Evolutionary conservation across 2,888 invertebrate genomes (phyloP).

Genomic region (Agrotis puta): DNA sequence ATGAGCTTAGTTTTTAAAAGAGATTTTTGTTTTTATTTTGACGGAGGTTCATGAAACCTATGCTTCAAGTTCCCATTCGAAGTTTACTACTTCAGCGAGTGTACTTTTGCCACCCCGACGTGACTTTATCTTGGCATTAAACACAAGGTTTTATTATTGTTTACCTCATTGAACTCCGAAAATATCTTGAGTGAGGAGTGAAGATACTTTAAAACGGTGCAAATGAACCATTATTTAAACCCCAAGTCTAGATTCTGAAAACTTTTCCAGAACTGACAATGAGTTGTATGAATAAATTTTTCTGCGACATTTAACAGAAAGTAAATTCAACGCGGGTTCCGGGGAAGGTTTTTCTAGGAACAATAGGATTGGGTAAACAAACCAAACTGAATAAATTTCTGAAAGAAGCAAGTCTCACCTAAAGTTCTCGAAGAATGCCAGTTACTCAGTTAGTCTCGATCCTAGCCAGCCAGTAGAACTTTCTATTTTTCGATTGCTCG

Average conservation of each 20-base stretch:
- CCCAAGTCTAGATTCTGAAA: slow-evolving; percentile 44
- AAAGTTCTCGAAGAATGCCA: slow-evolving; percentile 87
- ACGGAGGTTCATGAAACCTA: slow-evolving; percentile 9
- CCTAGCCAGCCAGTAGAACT: slow-evolving; percentile 79
- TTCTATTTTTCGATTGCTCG: slow-evolving; percentile 89
- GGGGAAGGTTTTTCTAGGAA: slow-evolving; percentile 59
- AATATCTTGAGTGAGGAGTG: not conserved
- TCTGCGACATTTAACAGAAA: slow-evolving; percentile 59
- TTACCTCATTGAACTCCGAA: slow-evolving; percentile 27
- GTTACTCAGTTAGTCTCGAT: slow-evolving; percentile 87
- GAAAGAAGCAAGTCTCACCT: slow-evolving; percentile 79
- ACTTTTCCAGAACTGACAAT: slow-evolving; percentile 49
- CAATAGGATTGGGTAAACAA: slow-evolving; percentile 75
- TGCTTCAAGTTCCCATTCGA: slow-evolving; percentile 29
- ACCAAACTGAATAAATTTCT: slow-evolving; percentile 83
- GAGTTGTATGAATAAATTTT: slow-evolving; percentile 63
- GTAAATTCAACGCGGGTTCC: slow-evolving; percentile 42
- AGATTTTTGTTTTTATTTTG: slow-evolving; percentile 7
- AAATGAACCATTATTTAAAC: slow-evolving; percentile 44
- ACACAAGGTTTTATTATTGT: slow-evolving; percentile 36
- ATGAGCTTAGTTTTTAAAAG: slow-evolving; percentile 17
- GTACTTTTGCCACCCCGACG: slow-evolving; percentile 26
- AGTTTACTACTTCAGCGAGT: slow-evolving; percentile 30
- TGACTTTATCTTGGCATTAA: slow-evolving; percentile 29
- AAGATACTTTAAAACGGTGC: slow-evolving; percentile 19